Percentiles rank a stretch among this genome's conserved stretches.
Evolutionary conservation across 2,113 vertebrate species (phyloP).

Genomic region (Spea bombifrons): DNA sequence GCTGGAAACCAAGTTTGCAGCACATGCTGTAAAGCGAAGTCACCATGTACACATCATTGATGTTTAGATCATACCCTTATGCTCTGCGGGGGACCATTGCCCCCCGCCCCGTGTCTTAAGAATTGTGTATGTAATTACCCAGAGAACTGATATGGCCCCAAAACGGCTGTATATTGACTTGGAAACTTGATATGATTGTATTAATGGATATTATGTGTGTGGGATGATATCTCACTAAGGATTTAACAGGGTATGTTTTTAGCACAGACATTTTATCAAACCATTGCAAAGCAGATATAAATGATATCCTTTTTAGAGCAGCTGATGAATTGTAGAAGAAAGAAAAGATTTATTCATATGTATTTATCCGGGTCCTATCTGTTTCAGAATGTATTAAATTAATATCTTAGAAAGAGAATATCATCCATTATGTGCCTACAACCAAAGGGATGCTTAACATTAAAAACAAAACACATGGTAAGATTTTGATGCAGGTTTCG

Average conservation of each 20-base stretch:
- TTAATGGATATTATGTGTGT: neutral
- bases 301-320: no score
- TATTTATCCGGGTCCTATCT: no score
- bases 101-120: neutral
- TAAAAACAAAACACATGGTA: no score
- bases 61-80: neutral
- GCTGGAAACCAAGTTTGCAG: neutral
- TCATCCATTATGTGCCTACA: no score
- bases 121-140: neutral
- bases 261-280: neutral
- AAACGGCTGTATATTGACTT: neutral
- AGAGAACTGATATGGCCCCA: neutral
- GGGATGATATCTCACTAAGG: neutral
- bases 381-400: no score
- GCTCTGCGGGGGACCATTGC: neutral
- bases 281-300: no score
- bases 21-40: neutral
- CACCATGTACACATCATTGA: neutral
- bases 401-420: no score
- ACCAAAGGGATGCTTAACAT: no score
- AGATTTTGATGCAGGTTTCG: no score
- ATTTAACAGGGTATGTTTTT: neutral
- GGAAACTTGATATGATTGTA: constrained; percentile 16
- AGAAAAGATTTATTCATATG: no score
- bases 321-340: no score